Evolutionary conservation across 1,140 invertebrate species (phyloP).

Genomic region (Drosophila tristis): DNA sequence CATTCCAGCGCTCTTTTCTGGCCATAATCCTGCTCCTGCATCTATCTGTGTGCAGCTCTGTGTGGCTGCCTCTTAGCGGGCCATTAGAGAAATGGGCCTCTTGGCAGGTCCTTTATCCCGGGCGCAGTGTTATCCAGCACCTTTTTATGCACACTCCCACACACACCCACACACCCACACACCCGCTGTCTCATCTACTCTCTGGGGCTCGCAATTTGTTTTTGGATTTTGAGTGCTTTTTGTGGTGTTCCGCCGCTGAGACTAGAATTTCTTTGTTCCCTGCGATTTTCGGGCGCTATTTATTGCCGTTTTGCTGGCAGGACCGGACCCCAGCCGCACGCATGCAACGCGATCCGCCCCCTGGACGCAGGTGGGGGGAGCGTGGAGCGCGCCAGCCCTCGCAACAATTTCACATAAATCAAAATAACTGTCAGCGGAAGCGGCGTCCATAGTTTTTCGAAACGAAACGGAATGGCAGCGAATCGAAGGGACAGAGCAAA

Average conservation of each 20-base stretch:
- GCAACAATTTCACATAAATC: constrained; percentile 74
- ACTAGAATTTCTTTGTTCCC: constrained; percentile 62
- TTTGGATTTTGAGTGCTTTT: constrained; percentile 72
- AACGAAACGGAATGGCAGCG: constrained; percentile 42
- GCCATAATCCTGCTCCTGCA: neutral
- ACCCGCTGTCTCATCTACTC: constrained; percentile 13
- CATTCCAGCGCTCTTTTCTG: neutral
- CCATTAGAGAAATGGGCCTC: constrained; percentile 7
- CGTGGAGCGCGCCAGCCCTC: neutral
- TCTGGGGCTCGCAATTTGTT: constrained; percentile 59
- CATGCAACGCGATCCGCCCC: constrained; percentile 24
- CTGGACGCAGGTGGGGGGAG: neutral
- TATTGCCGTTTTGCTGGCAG: constrained; percentile 63
- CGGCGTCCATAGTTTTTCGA: constrained; percentile 76
- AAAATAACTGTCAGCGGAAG: constrained; percentile 81
- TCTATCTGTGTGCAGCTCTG: too few relatives aligned
- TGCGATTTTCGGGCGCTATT: constrained; percentile 41
- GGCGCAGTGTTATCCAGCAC: constrained; percentile 60
- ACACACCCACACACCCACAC: constrained; percentile 12
- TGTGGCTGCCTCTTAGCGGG: neutral
- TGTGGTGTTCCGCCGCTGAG: constrained; percentile 30
- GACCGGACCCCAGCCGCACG: constrained; percentile 23
- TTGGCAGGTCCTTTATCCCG: constrained; percentile 20
- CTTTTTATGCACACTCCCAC: constrained; percentile 38
- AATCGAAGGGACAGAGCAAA: constrained; percentile 9